Evolutionary conservation across 2,797 vertebrate genomes (phyloP), one percentile per base, ranked within the genome.

Genomic region (Yasuhikotakia modesta): DNA sequence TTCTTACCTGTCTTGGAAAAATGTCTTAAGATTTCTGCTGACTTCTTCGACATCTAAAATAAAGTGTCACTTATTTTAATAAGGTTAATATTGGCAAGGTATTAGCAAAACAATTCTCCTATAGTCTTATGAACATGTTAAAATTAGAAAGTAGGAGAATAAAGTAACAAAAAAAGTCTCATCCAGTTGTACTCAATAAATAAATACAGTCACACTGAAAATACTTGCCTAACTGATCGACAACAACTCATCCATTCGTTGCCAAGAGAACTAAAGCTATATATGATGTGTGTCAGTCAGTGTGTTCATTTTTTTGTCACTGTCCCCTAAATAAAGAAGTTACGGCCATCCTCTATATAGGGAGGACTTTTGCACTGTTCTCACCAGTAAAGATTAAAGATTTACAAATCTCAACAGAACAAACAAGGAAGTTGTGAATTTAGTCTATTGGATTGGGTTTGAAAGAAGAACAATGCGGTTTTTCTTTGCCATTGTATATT

Each of bases 361-460:
- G 69, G 79, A 85, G 70, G 69, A 66, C 48, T 21, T 43, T 11
- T 10, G n/a, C 1, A 46, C 39, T 14, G 39, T 79, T 67, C 12
- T 30, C 17, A 7, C 16, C 19, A 57, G 21, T 2, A 30, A 39
- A 55, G 58, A 73, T 85, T 82, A 81, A 76, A 73, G 57, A 79
- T 82, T 81, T 43, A 82, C 69, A 63, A 63, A 73, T 65, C 24
- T 57, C 10, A 16, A 60, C 57, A 16, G 17, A 50, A 5, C 17
- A 1, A n/a, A 22, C 1, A 60, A 67, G 52, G 27, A 77, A 77
- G 73, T n/a, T 27, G n/a, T 1, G 2, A 48, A 2, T 27, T 71
- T 7, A 14, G 55, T 57, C 3, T 5, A 27, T 58, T 58, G 13
- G 22, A 58, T 27, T 43, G 39, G 10, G 8, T 10, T 43, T 11